Evolutionary conservation across 2,113 vertebrate genomes (phyloP).

Genomic region (Vombatus ursinus): DNA sequence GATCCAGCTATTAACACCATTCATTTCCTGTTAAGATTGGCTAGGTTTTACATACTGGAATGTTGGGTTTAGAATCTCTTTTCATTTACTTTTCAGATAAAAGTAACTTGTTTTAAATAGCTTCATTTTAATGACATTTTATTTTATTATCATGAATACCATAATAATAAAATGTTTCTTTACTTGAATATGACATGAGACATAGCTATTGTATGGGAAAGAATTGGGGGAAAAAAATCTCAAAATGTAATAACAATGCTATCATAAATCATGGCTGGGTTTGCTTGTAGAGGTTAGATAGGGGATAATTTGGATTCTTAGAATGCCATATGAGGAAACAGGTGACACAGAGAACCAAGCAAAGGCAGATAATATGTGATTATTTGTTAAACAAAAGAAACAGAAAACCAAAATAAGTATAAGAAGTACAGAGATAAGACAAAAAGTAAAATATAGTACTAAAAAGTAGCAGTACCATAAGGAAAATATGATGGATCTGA

Average conservation of each 20-base stretch:
- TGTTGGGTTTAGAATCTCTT: constrained; percentile 54
- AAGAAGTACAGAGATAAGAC: not conserved
- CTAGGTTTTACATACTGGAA: constrained; percentile 49
- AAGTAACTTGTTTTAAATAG: constrained; percentile 59
- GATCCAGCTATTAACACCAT: constrained; percentile 67
- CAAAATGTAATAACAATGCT: not conserved
- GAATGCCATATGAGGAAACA: not conserved
- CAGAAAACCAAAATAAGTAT: not conserved
- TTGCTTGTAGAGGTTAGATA: not conserved
- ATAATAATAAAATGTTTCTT: not conserved
- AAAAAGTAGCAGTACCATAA: not conserved
- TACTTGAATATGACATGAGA: not conserved
- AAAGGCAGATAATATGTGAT: not conserved
- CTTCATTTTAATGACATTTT: constrained; percentile 53
- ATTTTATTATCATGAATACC: not conserved
- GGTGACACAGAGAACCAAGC: not conserved
- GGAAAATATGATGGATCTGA: not conserved
- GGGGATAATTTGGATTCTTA: not conserved
- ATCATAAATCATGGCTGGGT: not conserved
- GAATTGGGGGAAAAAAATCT: not conserved
- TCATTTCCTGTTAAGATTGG: constrained; percentile 69
- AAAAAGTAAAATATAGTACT: not conserved
- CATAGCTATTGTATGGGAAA: not conserved
- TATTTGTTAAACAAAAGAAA: not conserved
- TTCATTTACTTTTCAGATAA: constrained; percentile 73